Evolutionary conservation across 2,113 vertebrate genomes (phyloP).

Genomic region (Entelurus aequoreus): DNA sequence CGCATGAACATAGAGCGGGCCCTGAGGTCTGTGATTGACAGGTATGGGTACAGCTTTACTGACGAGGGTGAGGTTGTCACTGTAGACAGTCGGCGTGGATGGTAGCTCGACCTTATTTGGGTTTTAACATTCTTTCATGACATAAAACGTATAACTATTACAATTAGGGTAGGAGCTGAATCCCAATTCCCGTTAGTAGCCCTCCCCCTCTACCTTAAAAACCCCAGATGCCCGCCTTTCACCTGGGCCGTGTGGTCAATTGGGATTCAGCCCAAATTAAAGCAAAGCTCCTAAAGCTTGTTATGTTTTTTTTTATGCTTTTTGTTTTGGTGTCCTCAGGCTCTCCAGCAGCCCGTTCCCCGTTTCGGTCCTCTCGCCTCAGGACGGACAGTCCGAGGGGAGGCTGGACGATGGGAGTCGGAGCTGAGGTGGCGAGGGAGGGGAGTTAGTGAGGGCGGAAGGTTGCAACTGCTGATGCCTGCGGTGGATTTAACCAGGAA

Average conservation of each 20-base stretch:
- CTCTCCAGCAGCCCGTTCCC: constrained; percentile 72
- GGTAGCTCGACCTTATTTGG: background rate
- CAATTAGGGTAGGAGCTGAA: too few relatives aligned
- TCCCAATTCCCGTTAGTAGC: too few relatives aligned
- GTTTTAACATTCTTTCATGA: too few relatives aligned
- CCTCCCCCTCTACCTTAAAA: too few relatives aligned
- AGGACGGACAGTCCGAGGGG: constrained; percentile 64
- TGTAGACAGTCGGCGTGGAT: background rate
- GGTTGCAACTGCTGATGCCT: constrained; percentile 50
- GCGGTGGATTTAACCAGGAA: constrained; percentile 45
- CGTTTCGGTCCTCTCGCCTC: constrained; percentile 68
- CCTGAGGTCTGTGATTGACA: constrained; percentile 86
- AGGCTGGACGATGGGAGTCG: constrained; percentile 68
- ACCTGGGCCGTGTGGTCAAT: too few relatives aligned
- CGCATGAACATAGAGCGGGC: constrained; percentile 94
- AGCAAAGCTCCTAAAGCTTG: constrained; percentile 3
- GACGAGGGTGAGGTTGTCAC: background rate
- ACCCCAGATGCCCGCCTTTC: too few relatives aligned
- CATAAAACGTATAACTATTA: too few relatives aligned
- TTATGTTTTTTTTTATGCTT: constrained; percentile 1
- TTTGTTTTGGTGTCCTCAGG: constrained; percentile 56
- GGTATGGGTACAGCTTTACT: constrained; percentile 67
- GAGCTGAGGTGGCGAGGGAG: constrained; percentile 51
- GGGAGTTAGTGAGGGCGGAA: constrained; percentile 44
- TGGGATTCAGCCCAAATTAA: background rate